phyloP scores from a whole-genome alignment of 1,140 invertebrate species.

The Nephotettix cincticeps region DNA sequence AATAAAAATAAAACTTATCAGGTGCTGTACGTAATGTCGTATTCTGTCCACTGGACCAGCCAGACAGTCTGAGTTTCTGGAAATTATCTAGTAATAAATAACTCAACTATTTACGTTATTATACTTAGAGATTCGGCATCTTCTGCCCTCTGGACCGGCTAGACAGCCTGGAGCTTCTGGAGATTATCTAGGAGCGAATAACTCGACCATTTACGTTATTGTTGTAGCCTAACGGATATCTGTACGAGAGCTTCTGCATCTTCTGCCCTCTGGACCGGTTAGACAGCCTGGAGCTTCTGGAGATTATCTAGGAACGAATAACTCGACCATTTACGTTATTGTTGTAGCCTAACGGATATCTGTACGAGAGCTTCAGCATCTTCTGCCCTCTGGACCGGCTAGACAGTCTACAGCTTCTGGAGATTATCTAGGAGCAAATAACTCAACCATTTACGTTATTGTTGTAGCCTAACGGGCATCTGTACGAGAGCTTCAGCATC shows the following conservation, averaged over 20 bases:
- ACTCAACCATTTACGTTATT: too few species aligned
- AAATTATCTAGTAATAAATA: too few species aligned
- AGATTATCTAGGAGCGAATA: too few species aligned
- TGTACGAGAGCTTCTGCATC: slow-evolving; percentile 78
- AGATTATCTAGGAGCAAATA: too few species aligned
- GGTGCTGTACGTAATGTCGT: too few species aligned
- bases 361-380: slow-evolving; percentile 78
- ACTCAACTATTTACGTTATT: too few species aligned
- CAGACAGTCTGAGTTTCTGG: too few species aligned
- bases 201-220: too few species aligned
- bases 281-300: slow-evolving; percentile 65
- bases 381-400: slow-evolving; percentile 74
- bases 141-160: slow-evolving; percentile 74
- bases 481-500: slow-evolving; percentile 78
- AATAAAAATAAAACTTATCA: too few species aligned
- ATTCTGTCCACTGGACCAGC: too few species aligned
- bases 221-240: slow-evolving; percentile 68
- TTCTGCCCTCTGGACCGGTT: slow-evolving; percentile 74
- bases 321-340: too few species aligned
- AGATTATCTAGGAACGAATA: too few species aligned
- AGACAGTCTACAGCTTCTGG: slow-evolving; percentile 65
- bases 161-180: slow-evolving; percentile 65
- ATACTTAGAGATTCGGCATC: slow-evolving; percentile 77
- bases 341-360: slow-evolving; percentile 68
- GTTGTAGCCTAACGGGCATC: slow-evolving; percentile 68